These are phyloP conservation scores for Platerodrilus igneus DNA, from an alignment of 2,888 invertebrate species.

Conservation along the genomic window DNA sequence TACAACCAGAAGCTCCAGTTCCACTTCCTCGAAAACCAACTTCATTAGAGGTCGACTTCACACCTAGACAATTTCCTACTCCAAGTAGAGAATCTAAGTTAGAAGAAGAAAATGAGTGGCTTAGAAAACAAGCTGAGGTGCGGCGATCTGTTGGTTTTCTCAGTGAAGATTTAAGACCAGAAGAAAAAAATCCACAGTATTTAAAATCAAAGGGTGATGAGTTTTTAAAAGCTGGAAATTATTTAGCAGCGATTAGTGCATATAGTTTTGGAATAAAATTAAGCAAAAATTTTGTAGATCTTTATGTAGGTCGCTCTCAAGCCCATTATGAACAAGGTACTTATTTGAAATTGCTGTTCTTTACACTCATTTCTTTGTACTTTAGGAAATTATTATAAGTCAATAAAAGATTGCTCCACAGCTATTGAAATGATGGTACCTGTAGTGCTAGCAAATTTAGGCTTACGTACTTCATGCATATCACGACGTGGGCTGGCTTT, in stretches of 20 bases:
- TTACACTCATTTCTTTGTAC: conserved; percentile 3
- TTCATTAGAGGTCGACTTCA: conserved; percentile 64
- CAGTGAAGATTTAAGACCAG: conserved; percentile 67
- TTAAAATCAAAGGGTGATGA: conserved; percentile 76
- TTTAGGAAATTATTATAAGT: conserved; percentile 65
- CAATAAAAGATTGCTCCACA: conserved; percentile 55
- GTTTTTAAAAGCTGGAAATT: conserved; percentile 70
- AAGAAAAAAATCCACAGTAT: conserved; percentile 80
- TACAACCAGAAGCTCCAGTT: conserved; percentile 35
- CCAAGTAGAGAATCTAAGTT: conserved; percentile 71
- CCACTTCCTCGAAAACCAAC: conserved; percentile 57
- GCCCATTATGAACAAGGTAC: conserved; percentile 63
- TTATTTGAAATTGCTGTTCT: neutral
- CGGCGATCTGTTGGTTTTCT: conserved; percentile 65
- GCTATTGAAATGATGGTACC: conserved; percentile 74
- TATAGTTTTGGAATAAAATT: conserved; percentile 74
- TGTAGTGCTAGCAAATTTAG: conserved; percentile 64
- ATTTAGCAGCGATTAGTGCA: conserved; percentile 75
- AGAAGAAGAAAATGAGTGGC: conserved; percentile 73
- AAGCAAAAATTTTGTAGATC: conserved; percentile 64
- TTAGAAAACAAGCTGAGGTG: conserved; percentile 71
- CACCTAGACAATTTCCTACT: conserved; percentile 73
- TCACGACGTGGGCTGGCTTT: conserved; percentile 71
- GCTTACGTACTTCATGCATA: conserved; percentile 67
- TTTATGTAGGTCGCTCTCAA: conserved; percentile 72